Conservation (phyloP, 2,888 invertebrate genomes). For the Adelphocoris suturalis region DNA sequence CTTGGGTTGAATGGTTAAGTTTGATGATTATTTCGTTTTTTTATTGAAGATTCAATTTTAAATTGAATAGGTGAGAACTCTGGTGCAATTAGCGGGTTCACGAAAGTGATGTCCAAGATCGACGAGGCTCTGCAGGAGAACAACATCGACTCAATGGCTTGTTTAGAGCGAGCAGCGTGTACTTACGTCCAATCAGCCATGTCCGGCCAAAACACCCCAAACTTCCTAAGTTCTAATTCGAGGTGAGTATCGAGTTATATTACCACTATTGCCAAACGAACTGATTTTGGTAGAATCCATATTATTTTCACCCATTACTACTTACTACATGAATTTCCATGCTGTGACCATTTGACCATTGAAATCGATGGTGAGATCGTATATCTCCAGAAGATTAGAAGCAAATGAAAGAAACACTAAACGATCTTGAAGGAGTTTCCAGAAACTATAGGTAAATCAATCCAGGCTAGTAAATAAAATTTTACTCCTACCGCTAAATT, state of each 20-base stretch:
- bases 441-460: no score
- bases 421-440: no score
- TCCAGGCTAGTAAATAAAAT: no score
- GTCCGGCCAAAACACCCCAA: constrained; percentile 23
- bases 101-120: constrained; percentile 79
- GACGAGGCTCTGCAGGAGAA: constrained; percentile 81
- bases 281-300: no score
- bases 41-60: not conserved
- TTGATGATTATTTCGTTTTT: not conserved
- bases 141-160: constrained; percentile 83
- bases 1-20: not conserved
- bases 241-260: constrained; percentile 17
- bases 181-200: constrained; percentile 78
- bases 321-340: no score
- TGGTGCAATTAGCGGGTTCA: constrained; percentile 55
- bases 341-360: no score
- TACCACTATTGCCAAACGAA: no score
- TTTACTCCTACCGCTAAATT: no score
- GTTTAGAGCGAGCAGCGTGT: constrained; percentile 83
- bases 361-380: no score
- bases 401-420: no score
- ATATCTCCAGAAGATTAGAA: no score
- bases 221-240: constrained; percentile 45
- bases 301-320: no score
- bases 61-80: constrained; percentile 70